These are phyloP conservation scores for Catocala fraxini DNA, from an alignment of 2,888 invertebrate genomes.

Conservation along the genomic window DNA sequence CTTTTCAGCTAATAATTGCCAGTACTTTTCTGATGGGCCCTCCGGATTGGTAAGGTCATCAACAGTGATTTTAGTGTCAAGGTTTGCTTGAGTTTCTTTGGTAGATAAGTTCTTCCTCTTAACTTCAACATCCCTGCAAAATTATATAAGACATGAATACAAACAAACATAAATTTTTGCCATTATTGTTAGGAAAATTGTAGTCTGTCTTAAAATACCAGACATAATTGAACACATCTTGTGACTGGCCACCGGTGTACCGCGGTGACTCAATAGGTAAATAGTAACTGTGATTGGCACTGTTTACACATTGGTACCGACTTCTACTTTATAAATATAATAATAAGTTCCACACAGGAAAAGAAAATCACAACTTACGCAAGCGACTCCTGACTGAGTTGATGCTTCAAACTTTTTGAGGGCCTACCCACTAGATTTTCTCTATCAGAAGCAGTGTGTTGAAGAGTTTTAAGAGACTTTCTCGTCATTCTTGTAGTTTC, in stretches of 20 bases:
- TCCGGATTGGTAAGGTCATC: conserved; percentile 91
- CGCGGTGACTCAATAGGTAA: no score
- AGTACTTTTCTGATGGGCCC: conserved; percentile 91
- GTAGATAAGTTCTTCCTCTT: conserved; percentile 84
- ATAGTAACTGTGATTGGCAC: no score
- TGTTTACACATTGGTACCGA: no score
- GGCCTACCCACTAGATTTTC: conserved; percentile 92
- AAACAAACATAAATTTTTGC: no score
- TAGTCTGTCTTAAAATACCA: no score
- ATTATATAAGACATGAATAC: no score
- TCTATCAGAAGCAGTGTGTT: conserved; percentile 90
- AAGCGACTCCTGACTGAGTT: conserved; percentile 81
- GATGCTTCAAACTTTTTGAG: conserved; percentile 82
- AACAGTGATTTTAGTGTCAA: conserved; percentile 86
- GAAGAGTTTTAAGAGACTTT: conserved; percentile 92
- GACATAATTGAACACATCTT: no score
- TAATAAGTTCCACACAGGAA: neutral
- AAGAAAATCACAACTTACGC: conserved; percentile 68
- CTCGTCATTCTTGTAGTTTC: conserved; percentile 71
- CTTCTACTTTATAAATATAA: neutral
- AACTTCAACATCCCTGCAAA: conserved; percentile 75
- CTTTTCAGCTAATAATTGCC: conserved; percentile 92
- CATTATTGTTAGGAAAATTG: no score
- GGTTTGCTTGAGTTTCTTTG: conserved; percentile 89
- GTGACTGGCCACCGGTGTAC: no score